Base-by-base conservation (phyloP, 2,113 vertebrate species). In the Bubo blakistoni region DNA sequence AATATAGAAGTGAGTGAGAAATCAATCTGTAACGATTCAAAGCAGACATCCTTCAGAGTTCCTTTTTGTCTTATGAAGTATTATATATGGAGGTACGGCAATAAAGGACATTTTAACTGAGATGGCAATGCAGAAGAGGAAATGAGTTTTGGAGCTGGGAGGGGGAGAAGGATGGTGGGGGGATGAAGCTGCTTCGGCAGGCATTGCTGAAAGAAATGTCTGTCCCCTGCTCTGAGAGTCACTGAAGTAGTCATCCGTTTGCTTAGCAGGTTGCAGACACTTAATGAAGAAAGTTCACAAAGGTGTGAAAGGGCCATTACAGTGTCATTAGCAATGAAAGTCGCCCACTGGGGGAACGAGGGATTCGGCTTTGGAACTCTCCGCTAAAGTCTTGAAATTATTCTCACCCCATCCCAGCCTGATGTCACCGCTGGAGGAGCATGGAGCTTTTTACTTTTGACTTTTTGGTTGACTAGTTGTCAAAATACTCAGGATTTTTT, bases 201-300 rank as follows among this genome's bases (percentile, higher is more conserved):
- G n/a, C 18, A 14, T 3, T 66, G 36, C 51, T 62, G 77, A 79
- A 96, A 74, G 63, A 89, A 74, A 24, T 34, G 66, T 30, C 81
- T 83, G 65, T 82, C 29, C 30, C 7, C 22, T 22, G 18, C 77
- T 89, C 57, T 36, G 61, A 66, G 77, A 71, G n/a, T 84, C 65
- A 15, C 47, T 89, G 67, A 70, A 92, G 83, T 16, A 94, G 72
- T 88, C 71, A 92, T 90, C 83, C 82, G 46, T 95, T 96, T 92
- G 44, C 46, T 91, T 81, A 86, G 94, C 52, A 65, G 82, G 63
- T 90, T 90, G n/a, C 63, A 91, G 83, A 47, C 27, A 52, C 58
- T 67, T 84, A 86, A 88, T 92, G 88, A 86, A 84, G 38, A 76
- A 92, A 84, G 86, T 78, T 93, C 86, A 93, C 61, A 32, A 42